Conservation (phyloP, 1,140 invertebrate species). For the Drosophila teissieri region DNA sequence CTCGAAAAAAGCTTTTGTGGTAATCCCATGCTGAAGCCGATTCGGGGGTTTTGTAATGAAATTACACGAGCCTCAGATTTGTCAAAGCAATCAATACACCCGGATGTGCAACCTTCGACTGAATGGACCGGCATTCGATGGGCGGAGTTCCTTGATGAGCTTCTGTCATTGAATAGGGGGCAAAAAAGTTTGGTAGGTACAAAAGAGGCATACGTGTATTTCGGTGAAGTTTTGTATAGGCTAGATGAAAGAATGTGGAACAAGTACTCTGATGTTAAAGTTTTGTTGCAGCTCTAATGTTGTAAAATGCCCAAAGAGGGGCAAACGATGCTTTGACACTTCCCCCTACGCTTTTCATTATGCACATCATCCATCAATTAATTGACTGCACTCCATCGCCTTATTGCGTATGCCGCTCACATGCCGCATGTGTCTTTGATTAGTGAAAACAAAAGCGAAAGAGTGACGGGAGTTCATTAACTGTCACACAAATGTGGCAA, state of each 20-base stretch:
- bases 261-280: neutral
- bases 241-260: too few relatives aligned
- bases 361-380: conserved; percentile 68
- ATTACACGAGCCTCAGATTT: conserved; percentile 74
- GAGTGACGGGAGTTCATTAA: conserved; percentile 71
- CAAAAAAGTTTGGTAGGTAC: conserved; percentile 8
- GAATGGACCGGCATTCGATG: conserved; percentile 6
- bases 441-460: conserved; percentile 62
- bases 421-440: conserved; percentile 56
- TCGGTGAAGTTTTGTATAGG: neutral
- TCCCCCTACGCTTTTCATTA: conserved; percentile 10
- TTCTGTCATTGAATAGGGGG: conserved; percentile 14
- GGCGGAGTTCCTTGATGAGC: conserved; percentile 28
- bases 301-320: neutral
- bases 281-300: neutral
- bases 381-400: conserved; percentile 48
- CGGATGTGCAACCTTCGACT: conserved; percentile 36
- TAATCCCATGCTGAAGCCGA: conserved; percentile 36
- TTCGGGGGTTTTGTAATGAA: conserved; percentile 67
- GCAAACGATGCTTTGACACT: conserved; percentile 1
- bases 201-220: neutral
- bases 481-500: conserved; percentile 66
- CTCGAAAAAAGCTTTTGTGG: conserved; percentile 66
- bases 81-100: conserved; percentile 75
- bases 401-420: conserved; percentile 57